These are phyloP conservation scores for Ceratina australensis DNA, from an alignment of 1,140 invertebrate genomes.

Conservation along the genomic window DNA sequence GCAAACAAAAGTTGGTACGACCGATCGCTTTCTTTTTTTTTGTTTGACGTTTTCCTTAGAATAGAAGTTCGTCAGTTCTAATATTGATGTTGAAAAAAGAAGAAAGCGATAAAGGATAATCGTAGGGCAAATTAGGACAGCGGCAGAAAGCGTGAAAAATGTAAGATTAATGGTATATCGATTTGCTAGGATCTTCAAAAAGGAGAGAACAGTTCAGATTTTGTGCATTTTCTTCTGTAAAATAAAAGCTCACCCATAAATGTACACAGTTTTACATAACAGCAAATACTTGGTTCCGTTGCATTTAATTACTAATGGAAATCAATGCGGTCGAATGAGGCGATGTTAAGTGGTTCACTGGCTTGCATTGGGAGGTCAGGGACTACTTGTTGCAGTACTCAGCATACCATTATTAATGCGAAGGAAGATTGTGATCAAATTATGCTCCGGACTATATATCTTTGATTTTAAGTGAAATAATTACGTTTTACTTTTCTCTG, in stretches of 20 bases:
- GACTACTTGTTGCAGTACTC: neutral
- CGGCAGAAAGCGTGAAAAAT: neutral
- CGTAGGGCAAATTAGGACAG: neutral
- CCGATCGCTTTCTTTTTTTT: neutral
- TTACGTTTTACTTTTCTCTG: neutral
- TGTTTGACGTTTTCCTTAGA: neutral
- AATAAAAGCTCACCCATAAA: neutral
- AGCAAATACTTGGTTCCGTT: neutral
- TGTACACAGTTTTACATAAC: neutral
- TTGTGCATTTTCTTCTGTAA: neutral
- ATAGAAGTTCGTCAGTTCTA: neutral
- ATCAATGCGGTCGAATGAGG: neutral
- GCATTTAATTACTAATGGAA: neutral
- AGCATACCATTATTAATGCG: neutral
- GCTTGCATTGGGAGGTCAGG: neutral
- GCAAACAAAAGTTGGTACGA: neutral
- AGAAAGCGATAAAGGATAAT: neutral
- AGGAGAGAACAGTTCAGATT: neutral
- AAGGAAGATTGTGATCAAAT: neutral
- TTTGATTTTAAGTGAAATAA: too few species aligned
- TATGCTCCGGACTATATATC: neutral
- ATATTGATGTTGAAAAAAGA: neutral
- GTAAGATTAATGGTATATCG: neutral
- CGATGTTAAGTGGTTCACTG: neutral
- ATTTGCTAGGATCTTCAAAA: neutral